Base-by-base conservation (phyloP, 2,113 vertebrate species). In the Ibidorhyncha struthersii region DNA sequence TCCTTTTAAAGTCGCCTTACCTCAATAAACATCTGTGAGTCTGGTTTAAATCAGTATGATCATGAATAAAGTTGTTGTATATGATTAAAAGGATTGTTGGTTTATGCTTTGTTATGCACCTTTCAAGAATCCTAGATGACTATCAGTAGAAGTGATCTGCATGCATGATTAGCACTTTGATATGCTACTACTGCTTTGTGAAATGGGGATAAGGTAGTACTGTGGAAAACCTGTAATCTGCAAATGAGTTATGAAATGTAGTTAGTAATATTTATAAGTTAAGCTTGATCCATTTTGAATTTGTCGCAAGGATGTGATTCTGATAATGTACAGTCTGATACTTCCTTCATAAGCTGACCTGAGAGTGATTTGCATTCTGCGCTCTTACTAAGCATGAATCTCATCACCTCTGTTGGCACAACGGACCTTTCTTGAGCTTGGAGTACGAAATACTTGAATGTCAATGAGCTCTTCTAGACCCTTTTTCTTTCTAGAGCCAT, bases 91-190 rank as follows among this genome's bases (percentile, higher is more conserved):
- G 25, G 27, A 56, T 56, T 93, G n/a, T 47, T 90, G 40, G 16
- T 36, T 82, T 87, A 23, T 90, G 55, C 38, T 82, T 47, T 84
- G 50, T 89, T 89, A 32, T 17, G 41, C 18, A 11, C 36, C 61
- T 91, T 93, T 89, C 38, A 84, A 72, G 91, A 87, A 82, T 74
- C 56, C 40, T 82, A 71, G 78, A 72, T 96, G 53, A 72, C 4
- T 82, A 94, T 96, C 91, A 79, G 83, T 15, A 84, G 73, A 79
- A 72, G 49, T 56, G 73, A 93, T 97, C 93, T 94, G 84, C 91
- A 80, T 95, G 40, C 43, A 41, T 95, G 81, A 91, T 72, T 65
- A 72, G 47, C 65, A 45, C 93, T 93, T 96, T 94, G 86, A 95
- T 93, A 87, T 82, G 18, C 52, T 62, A 18, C 69, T 89, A 43